Conservation (phyloP, 2,113 vertebrate genomes). For the Bombycilla garrulus region DNA sequence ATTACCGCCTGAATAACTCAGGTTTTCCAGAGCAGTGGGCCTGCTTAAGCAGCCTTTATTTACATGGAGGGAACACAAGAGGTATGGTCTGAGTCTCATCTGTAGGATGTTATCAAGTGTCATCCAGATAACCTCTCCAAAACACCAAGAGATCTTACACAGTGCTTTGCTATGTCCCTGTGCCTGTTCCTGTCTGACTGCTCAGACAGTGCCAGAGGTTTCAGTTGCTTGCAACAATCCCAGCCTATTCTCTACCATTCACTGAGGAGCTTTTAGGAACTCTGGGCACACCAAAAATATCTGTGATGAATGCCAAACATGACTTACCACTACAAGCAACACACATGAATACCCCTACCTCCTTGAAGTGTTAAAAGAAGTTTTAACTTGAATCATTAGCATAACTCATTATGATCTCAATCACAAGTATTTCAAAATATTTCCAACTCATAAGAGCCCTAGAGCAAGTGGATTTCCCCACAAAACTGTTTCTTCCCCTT, state of each 20-base stretch:
- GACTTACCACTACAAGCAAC: not conserved
- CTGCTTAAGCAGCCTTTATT: not conserved
- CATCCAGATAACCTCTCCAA: not conserved
- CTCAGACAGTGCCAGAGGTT: not conserved
- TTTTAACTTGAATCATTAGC: not conserved
- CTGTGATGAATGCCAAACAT: not conserved
- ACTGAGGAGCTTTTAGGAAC: not conserved
- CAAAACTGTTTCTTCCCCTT: constrained; percentile 23
- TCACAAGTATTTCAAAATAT: not conserved
- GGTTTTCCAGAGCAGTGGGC: not conserved
- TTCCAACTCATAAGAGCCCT: not conserved
- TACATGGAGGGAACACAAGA: not conserved
- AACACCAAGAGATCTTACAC: not conserved
- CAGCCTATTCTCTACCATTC: not conserved
- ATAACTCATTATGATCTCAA: constrained; percentile 21
- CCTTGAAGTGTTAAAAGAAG: not conserved
- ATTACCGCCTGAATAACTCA: constrained; percentile 17
- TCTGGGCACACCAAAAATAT: not conserved
- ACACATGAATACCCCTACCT: not conserved
- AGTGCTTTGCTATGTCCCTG: not conserved
- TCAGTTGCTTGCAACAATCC: not conserved
- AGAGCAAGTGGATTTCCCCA: constrained; percentile 41
- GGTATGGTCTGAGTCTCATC: not conserved
- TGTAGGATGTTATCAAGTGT: not conserved
- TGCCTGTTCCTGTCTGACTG: not conserved